Base-by-base conservation (phyloP, 35 echinoderm and acorn worm genomes). In the Eucidaris tribuloides region DNA sequence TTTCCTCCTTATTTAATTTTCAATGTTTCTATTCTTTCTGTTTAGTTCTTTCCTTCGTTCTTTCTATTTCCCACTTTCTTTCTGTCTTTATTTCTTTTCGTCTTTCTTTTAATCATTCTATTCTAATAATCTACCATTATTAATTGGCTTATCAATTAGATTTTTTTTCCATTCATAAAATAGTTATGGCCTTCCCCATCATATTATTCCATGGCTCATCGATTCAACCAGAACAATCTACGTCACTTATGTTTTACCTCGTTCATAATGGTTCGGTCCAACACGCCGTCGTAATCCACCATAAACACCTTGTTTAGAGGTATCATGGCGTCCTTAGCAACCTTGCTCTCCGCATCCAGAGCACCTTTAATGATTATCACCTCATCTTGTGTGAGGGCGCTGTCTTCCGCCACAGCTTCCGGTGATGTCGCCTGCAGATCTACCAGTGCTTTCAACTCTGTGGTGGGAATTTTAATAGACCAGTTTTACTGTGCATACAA, bases 321-420 rank as follows among this genome's bases (percentile, higher is more conserved):
- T 49, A 85, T 79, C 14, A 68, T 80, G 3, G 80, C 89, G 52
- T 92, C 83, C 61, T 82, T 86, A n/a, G 78, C 89, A 9, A 79
- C 78, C 78, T 92, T 92, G 77, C 79, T 42, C 60, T 78, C 59
- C 63, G 85, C 85, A 17, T 79, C 66, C 49, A 92, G 77, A 39
- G 89, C 89, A 45, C 89, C 89, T 50, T 92, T 85, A 56, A 92
- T 92, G 45, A 92, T 92, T 4, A 86, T 46, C 11, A 92, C 80
- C 62, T 92, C 89, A 62, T 92, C 89, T 28, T 81, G 5, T 42
- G 74, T 76, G 4, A 92, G 61, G 44, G 89, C 68, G 68, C 68
- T 44, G 30, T 74, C 83, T 35, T 92, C 83, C 81, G 85, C 89
- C 72, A 80, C 79, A 1, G 79, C 76, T 27, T 57, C 74, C 27